Evolutionary conservation across 2,888 invertebrate species (phyloP).

Genomic region (Sinotaia quadrata): DNA sequence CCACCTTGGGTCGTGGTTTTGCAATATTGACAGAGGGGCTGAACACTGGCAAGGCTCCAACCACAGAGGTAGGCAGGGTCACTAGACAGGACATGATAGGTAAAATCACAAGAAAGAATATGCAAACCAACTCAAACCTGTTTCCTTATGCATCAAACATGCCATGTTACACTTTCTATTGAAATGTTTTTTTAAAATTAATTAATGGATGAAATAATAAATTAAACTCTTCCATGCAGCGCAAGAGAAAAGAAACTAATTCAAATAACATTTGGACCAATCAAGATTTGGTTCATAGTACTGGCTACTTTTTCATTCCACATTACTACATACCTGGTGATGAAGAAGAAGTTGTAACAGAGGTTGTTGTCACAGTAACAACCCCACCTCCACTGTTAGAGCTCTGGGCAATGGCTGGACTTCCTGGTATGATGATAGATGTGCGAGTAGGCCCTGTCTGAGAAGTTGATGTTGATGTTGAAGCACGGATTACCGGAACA

Average conservation of each 20-base stretch:
- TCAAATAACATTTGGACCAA: too few species aligned
- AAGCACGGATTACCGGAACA: constrained; percentile 58
- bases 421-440: constrained; percentile 49
- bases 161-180: too few species aligned
- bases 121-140: too few species aligned
- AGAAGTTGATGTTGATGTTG: constrained; percentile 41
- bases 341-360: constrained; percentile 43
- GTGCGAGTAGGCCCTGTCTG: constrained; percentile 33
- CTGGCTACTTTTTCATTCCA: too few species aligned
- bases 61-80: constrained; percentile 44
- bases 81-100: too few species aligned
- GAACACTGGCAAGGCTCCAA: constrained; percentile 60
- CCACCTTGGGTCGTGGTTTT: constrained; percentile 58
- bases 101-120: too few species aligned
- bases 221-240: too few species aligned
- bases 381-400: constrained; percentile 48
- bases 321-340: constrained; percentile 52
- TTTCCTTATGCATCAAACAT: too few species aligned
- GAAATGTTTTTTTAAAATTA: too few species aligned
- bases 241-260: too few species aligned
- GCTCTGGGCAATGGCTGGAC: constrained; percentile 33
- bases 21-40: constrained; percentile 52
- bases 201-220: too few species aligned
- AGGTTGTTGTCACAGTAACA: constrained; percentile 57
- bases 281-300: too few species aligned